These are phyloP conservation scores for Ceratitis capitata DNA, from an alignment of 1,140 invertebrate species.

Conservation along the genomic window DNA sequence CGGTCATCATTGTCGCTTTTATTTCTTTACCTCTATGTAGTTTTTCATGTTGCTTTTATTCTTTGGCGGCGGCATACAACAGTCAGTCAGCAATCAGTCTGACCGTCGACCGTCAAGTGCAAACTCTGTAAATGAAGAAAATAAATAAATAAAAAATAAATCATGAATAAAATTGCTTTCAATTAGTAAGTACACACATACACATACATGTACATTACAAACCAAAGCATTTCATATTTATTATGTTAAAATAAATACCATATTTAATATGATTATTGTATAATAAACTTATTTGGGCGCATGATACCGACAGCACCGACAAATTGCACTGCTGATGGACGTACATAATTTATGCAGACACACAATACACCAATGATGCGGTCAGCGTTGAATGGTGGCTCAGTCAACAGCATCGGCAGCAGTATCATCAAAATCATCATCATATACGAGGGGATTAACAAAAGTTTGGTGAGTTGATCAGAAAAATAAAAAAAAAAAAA, in stretches of 20 bases:
- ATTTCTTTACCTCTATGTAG: neutral
- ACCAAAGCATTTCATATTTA: too few relatives aligned
- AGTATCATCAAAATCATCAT: too few relatives aligned
- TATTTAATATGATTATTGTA: slow-evolving; percentile 26
- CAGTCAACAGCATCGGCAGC: too few relatives aligned
- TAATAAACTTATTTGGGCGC: slow-evolving; percentile 28
- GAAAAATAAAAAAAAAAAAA: too few relatives aligned
- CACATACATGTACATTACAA: neutral
- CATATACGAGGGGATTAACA: too few relatives aligned
- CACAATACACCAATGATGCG: neutral
- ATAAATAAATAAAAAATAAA: too few relatives aligned
- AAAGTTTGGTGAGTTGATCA: too few relatives aligned
- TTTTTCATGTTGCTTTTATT: neutral
- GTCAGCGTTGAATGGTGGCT: neutral
- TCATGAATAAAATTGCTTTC: neutral
- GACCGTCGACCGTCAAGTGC: neutral
- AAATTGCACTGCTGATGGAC: neutral
- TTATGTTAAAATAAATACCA: neutral
- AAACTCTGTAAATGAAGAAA: neutral
- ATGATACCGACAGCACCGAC: slow-evolving; percentile 28
- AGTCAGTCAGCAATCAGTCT: neutral
- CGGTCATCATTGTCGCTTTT: slow-evolving; percentile 14
- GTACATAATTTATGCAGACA: too few relatives aligned
- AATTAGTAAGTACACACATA: neutral
- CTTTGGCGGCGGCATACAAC: neutral